phyloP scores from a whole-genome alignment of 2,797 vertebrate species.

The Cuculus canorus region DNA sequence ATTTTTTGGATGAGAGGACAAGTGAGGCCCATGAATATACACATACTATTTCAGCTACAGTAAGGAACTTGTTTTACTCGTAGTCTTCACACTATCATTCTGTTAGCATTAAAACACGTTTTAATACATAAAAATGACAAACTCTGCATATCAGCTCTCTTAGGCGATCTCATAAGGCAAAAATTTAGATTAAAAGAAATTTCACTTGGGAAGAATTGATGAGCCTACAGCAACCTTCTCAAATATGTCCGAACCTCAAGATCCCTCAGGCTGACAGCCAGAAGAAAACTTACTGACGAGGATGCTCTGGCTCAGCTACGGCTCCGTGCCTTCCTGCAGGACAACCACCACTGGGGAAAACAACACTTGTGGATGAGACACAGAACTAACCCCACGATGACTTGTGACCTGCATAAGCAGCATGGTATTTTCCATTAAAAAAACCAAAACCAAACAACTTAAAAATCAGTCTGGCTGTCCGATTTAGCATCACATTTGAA shows the following conservation, averaged over 20 bases:
- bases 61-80: neutral
- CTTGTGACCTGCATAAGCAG: neutral
- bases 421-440: neutral
- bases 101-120: neutral
- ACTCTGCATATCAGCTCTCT: neutral
- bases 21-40: neutral
- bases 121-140: fast-evolving
- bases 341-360: neutral
- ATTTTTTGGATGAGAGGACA: neutral
- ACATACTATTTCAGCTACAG: neutral
- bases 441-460: no score
- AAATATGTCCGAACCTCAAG: neutral
- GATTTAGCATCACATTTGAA: neutral
- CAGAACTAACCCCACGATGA: neutral
- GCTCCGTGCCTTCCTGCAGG: neutral
- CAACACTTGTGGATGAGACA: neutral
- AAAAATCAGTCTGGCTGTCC: no score
- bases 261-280: neutral
- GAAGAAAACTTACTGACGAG: neutral
- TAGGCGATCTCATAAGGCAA: neutral
- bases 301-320: neutral
- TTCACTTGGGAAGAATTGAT: neutral
- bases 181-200: neutral
- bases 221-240: neutral
- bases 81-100: neutral